phyloP scores from a whole-genome alignment of 2,797 vertebrate genomes.

The Tenualosa ilisha region DNA sequence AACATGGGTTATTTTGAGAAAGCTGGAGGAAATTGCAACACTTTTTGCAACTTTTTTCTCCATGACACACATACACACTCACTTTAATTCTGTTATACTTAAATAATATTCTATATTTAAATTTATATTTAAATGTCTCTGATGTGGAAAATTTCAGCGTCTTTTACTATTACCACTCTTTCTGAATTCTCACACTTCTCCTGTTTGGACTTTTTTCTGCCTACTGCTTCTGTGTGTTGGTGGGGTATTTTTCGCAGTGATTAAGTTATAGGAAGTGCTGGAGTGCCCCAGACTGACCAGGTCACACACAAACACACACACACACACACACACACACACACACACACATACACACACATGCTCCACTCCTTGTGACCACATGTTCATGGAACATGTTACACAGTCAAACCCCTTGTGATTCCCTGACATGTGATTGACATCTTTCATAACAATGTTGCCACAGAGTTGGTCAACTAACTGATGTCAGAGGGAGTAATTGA shows the following conservation, averaged over 20 bases:
- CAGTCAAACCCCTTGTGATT: background rate
- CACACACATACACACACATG: background rate
- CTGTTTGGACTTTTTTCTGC: background rate
- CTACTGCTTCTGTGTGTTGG: background rate
- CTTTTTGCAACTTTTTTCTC: background rate
- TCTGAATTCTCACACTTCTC: background rate
- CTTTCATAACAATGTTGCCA: slow-evolving; percentile 11
- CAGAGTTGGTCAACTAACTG: background rate
- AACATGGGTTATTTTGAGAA: slow-evolving; percentile 32
- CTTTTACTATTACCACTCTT: background rate
- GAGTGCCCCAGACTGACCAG: background rate
- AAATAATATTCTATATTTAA: background rate
- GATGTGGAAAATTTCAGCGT: background rate
- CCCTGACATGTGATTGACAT: background rate
- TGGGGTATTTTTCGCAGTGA: background rate
- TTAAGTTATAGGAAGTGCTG: background rate
- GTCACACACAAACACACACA: slow-evolving; percentile 15
- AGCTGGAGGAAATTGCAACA: slow-evolving; percentile 2
- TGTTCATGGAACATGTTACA: background rate
- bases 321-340: slow-evolving; percentile 24
- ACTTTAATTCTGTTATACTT: background rate
- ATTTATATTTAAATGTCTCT: background rate
- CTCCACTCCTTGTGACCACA: background rate
- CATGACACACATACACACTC: slow-evolving; percentile 7
- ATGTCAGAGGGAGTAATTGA: background rate